Base-by-base conservation (phyloP, 2,797 vertebrate species). In the Zalophus californianus region DNA sequence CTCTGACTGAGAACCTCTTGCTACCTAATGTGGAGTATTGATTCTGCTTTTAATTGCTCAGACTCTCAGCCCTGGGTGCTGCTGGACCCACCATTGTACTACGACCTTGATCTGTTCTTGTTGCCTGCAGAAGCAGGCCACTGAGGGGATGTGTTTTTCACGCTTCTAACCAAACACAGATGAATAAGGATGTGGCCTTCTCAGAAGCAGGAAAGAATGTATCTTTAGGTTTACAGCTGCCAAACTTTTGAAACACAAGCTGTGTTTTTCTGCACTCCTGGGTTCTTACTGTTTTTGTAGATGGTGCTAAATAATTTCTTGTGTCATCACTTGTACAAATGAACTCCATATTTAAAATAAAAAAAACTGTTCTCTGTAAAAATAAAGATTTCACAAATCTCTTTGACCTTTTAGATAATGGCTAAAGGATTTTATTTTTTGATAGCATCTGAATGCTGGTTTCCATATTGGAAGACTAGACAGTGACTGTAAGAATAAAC, bases 301-400 rank as follows among this genome's bases (percentile, higher is more conserved):
- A 64, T 82, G 72, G 62, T 85, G 32, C n/a, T 84, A 96, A 91
- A 94, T 92, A 88, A 90, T 86, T 91, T 96, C 70, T 86, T 95
- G 62, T 93, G 78, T 96, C 41, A 87, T 87, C 58, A 48, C 73
- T 93, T 95, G 21, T 3, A 62, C 54, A 96, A 91, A 93, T 89
- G 32, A 96, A 96, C 52, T 80, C 58, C 21, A 72, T 77, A 92
- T 82, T 54, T n/a, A 25, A 6, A 14, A 29, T 6, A 7, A 50
- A 27, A 96, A 83, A n/a, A 4, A 14, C 38, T 44, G 6, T 83
- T 95, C 7, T 50, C 27, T 44, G 12, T 93, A 70, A 91, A 93
- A 92, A 41, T 52, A 93, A 95, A 32, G 5, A 87, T 96, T 66
- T 38, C 35, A 38, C 4, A 86, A 62, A 80, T 12, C 16, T 90